Evolutionary conservation across 2,888 invertebrate species (phyloP).

Genomic region (Drosophila cyrtoloma): DNA sequence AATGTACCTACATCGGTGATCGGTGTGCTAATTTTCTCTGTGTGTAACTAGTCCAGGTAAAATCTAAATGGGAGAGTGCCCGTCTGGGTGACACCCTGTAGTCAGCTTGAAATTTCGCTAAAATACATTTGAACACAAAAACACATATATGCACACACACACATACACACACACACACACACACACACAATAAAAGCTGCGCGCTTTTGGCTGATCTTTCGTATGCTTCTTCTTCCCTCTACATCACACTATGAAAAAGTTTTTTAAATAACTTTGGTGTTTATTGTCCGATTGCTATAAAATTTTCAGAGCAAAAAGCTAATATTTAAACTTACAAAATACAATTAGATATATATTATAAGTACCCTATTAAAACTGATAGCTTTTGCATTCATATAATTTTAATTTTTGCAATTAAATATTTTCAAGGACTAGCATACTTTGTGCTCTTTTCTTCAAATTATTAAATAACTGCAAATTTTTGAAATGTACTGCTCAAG

Average conservation of each 20-base stretch:
- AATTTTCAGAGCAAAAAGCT: background rate
- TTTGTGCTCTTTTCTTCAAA: background rate
- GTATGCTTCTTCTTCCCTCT: background rate
- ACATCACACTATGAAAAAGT: background rate
- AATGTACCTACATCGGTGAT: background rate
- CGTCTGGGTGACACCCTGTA: background rate
- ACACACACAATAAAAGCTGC: background rate
- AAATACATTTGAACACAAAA: slow-evolving; percentile 5
- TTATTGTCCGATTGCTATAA: background rate
- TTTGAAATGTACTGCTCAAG: slow-evolving; percentile 3
- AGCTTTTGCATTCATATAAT: background rate
- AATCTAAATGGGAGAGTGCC: background rate
- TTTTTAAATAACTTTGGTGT: background rate
- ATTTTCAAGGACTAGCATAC: background rate
- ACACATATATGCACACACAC: background rate
- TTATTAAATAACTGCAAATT: slow-evolving; percentile 4
- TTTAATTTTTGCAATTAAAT: background rate
- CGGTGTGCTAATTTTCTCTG: background rate
- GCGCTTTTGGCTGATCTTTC: slow-evolving; percentile 2
- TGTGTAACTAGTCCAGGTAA: slow-evolving; percentile 1
- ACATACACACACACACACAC: background rate
- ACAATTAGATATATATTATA: background rate
- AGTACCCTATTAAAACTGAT: background rate
- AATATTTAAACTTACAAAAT: background rate
- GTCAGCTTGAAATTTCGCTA: background rate